Evolutionary conservation across 2,797 vertebrate species (phyloP).

Genomic region (Eospalax fontanierii): DNA sequence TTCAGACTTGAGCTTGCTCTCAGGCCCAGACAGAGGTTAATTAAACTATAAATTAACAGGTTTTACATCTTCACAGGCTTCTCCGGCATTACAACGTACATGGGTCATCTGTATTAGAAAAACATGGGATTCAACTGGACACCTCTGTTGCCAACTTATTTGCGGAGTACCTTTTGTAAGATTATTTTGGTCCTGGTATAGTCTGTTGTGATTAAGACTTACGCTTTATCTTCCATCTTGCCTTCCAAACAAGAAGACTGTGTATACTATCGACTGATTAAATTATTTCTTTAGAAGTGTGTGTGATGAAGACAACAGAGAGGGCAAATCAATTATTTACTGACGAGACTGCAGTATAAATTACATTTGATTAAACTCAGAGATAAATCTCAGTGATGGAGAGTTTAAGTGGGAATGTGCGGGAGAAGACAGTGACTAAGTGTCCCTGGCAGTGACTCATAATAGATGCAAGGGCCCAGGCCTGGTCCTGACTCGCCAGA

Average conservation of each 20-base stretch:
- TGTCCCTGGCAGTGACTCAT: conserved; percentile 18
- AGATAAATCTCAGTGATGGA: conserved; percentile 87
- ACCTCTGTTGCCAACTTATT: conserved; percentile 59
- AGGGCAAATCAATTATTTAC: conserved; percentile 87
- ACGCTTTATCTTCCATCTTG: conserved; percentile 76
- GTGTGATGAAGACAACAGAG: conserved; percentile 82
- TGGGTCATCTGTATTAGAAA: conserved; percentile 61
- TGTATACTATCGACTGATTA: conserved; percentile 75
- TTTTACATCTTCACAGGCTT: conserved; percentile 59
- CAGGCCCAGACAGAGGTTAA: conserved; percentile 59
- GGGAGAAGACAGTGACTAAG: conserved; percentile 87
- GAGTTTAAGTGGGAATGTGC: conserved; percentile 68
- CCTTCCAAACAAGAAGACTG: conserved; percentile 77
- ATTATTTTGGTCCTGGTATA: conserved; percentile 38
- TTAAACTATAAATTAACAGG: conserved; percentile 67
- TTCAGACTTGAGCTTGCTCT: not conserved
- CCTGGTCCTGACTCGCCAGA: not conserved
- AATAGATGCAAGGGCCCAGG: conserved; percentile 68
- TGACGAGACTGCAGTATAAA: conserved; percentile 84
- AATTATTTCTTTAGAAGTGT: conserved; percentile 83
- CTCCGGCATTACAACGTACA: not conserved
- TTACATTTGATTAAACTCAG: conserved; percentile 89
- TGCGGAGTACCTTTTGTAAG: conserved; percentile 71
- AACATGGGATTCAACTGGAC: conserved; percentile 51
- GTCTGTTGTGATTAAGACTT: conserved; percentile 50